Conservation (phyloP, 2,113 vertebrate genomes). For the Seriola dumerili region DNA sequence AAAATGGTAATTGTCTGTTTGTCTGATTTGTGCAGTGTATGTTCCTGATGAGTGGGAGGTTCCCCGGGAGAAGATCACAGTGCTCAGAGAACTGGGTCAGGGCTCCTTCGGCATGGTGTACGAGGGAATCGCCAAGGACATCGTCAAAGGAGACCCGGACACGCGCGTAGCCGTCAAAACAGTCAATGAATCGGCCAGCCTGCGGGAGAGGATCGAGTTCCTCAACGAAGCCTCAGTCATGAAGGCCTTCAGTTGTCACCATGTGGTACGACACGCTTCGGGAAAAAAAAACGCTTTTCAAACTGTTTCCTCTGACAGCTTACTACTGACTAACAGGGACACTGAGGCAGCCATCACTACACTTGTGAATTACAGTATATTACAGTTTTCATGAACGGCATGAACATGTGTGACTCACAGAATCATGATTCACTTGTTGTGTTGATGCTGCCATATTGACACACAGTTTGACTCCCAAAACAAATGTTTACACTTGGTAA, state of each 20-base stretch:
- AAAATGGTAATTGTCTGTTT: background rate
- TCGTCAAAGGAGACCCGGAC: constrained; percentile 93
- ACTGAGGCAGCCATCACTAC: background rate
- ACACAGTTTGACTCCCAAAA: constrained; percentile 61
- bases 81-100: constrained; percentile 94
- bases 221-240: constrained; percentile 98
- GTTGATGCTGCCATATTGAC: constrained; percentile 44
- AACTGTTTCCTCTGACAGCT: background rate
- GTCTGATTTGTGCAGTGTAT: constrained; percentile 84
- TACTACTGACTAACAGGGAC: background rate
- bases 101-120: constrained; percentile 99
- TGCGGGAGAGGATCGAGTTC: constrained; percentile 97
- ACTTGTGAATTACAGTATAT: constrained; percentile 5
- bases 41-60: constrained; percentile 98
- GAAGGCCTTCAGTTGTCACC: constrained; percentile 98
- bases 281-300: background rate
- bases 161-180: constrained; percentile 95
- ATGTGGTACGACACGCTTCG: constrained; percentile 88
- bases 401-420: constrained; percentile 49
- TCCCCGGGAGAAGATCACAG: constrained; percentile 91
- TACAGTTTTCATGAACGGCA: constrained; percentile 21
- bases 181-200: constrained; percentile 94
- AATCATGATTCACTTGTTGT: constrained; percentile 44
- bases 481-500: constrained; percentile 42
- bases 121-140: constrained; percentile 93